Evolutionary conservation across 2,113 vertebrate species (phyloP).

Genomic region (Pygoscelis antarcticus): DNA sequence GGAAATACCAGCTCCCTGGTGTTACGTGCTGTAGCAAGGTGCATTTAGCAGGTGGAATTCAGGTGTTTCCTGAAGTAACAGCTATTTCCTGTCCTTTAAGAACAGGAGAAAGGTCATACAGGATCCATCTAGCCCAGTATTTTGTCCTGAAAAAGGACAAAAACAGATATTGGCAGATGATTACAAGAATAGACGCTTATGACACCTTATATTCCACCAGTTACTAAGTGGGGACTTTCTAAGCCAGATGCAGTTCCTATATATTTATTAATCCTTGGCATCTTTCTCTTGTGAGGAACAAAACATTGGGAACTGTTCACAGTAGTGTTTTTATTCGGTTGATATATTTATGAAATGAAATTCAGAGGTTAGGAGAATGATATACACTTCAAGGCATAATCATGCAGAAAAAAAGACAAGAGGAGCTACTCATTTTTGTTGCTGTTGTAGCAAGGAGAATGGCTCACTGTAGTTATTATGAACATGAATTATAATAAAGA

Average conservation of each 20-base stretch:
- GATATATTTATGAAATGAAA: not conserved
- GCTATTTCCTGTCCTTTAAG: not conserved
- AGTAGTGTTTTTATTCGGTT: not conserved
- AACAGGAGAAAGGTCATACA: not conserved
- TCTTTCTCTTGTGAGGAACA: not conserved
- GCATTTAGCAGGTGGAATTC: not conserved
- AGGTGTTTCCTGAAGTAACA: not conserved
- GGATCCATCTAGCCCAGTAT: not conserved
- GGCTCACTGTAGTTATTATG: not conserved
- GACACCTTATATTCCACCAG: not conserved
- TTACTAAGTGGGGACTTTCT: not conserved
- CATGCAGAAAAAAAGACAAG: not conserved
- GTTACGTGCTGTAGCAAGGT: not conserved
- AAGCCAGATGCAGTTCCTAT: not conserved
- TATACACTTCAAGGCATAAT: not conserved
- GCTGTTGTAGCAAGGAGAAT: not conserved
- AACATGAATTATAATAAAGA: conserved; percentile 6
- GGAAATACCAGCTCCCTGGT: not conserved
- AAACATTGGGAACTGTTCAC: not conserved
- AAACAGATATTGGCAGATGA: not conserved
- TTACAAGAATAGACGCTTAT: not conserved
- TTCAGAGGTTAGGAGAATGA: not conserved
- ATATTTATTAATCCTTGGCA: not conserved
- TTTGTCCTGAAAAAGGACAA: not conserved
- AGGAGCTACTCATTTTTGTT: not conserved